These are phyloP conservation scores for Spodoptera litura DNA, from an alignment of 1,140 invertebrate species.

Conservation along the genomic window DNA sequence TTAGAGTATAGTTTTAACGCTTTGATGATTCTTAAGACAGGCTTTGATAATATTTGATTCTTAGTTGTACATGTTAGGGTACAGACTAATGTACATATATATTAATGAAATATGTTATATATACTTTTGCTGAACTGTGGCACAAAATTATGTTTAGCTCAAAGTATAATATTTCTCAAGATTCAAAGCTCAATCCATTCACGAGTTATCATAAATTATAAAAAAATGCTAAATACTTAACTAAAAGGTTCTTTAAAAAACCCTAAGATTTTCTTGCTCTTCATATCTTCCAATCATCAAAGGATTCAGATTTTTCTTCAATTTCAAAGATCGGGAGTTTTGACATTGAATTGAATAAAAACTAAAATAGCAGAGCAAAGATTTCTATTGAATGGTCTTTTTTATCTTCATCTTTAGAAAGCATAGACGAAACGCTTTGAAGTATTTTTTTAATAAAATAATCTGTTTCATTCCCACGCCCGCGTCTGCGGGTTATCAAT, in stretches of 20 bases:
- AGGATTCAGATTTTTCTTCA: constrained; percentile 11
- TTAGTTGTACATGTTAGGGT: too few relatives aligned
- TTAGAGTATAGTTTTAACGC: too few relatives aligned
- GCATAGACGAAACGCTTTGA: background rate
- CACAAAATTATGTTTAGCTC: too few relatives aligned
- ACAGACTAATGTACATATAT: too few relatives aligned
- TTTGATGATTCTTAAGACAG: too few relatives aligned
- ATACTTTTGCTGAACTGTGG: too few relatives aligned
- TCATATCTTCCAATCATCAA: constrained; percentile 14
- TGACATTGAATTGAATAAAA: constrained; percentile 6
- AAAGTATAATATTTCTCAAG: too few relatives aligned
- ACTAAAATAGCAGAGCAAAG: constrained; percentile 23
- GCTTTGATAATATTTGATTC: too few relatives aligned
- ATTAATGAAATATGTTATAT: too few relatives aligned
- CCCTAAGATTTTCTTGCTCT: constrained; percentile 3
- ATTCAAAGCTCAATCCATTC: too few relatives aligned
- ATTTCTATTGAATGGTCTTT: constrained; percentile 14
- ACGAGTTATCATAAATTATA: too few relatives aligned
- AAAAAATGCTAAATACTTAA: background rate
- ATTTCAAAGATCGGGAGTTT: constrained; percentile 7
- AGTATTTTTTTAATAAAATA: constrained; percentile 23
- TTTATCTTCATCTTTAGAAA: constrained; percentile 6
- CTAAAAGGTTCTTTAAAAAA: background rate
- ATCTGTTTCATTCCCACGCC: constrained; percentile 19
- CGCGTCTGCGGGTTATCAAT: background rate